These are phyloP conservation scores for Carollia perspicillata DNA, from an alignment of 2,113 vertebrate species.

Conservation along the genomic window DNA sequence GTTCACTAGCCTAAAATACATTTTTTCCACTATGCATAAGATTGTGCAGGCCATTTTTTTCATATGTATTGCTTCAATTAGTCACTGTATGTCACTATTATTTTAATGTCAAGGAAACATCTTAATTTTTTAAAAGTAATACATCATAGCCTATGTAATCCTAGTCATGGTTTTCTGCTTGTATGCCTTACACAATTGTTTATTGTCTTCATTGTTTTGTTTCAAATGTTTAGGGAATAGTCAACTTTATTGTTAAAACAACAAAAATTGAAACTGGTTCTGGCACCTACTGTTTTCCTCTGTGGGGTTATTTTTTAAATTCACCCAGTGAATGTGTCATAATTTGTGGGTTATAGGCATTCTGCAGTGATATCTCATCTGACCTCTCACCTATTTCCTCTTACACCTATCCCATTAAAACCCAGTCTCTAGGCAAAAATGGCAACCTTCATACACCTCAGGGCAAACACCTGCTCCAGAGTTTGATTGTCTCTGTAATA, in stretches of 20 bases:
- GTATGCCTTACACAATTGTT: neutral
- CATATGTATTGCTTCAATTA: neutral
- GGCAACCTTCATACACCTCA: neutral
- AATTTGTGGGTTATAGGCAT: neutral
- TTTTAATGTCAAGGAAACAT: neutral
- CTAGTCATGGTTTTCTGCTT: neutral
- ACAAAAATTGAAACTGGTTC: neutral
- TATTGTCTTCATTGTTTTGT: neutral
- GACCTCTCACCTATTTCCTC: neutral
- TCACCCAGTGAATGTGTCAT: neutral
- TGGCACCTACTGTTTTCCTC: neutral
- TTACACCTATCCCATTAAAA: neutral
- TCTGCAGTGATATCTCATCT: neutral
- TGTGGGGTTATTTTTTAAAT: neutral
- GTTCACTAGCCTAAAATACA: neutral
- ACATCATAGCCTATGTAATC: neutral
- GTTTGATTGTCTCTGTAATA: neutral
- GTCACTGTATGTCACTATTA: neutral
- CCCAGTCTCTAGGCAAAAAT: neutral
- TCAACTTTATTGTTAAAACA: neutral
- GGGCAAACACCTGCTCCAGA: neutral
- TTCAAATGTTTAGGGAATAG: neutral
- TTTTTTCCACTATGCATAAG: neutral
- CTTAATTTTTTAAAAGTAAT: neutral
- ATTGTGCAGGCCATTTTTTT: neutral